Evolutionary conservation across 2,113 vertebrate genomes (phyloP), one percentile per base, ranked within the genome.

Genomic region (Pollimyrus isidori): DNA sequence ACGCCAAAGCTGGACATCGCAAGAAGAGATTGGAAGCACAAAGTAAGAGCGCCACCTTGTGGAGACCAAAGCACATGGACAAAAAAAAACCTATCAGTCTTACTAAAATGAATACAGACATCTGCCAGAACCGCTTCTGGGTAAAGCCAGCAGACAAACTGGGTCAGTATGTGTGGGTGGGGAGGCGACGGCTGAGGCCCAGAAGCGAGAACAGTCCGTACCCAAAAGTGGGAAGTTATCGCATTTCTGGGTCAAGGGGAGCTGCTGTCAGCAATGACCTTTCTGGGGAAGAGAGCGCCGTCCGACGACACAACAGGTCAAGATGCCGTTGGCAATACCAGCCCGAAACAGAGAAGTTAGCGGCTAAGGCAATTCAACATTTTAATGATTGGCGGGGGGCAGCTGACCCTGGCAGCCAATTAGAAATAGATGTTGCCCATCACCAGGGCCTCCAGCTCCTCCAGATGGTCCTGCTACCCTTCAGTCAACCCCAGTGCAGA

Each of bases 111-210:
- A 80, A 80, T 80, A 80, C 30, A 80, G 73, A 80, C 73, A 80
- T 80, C 73, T 80, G 73, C 73, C 73, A 39, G 5, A 80, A 80
- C 73, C 42, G 73, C 73, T 80, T 42, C 73, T 35, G 73, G 73
- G 35, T 80, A 80, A 80, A 80, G 73, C 35, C 73, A 80, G 73
- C 73, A 80, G 35, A 80, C 73, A 80, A 80, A 80, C 73, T 80
- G 73, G 73, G 73, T 80, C 73, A 80, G 73, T 80, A 7, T 80
- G 5, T 80, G 73, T 80, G 19, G 53, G 53, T 0, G 53, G 19
- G 53, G 53, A 2, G 53, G 5, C 1, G 35, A 2, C 6, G 73
- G 2, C 15, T 7, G 73, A 42, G 15, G 73, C 30, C 35, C 73
- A 80, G 73, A 42, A 80, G 73, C 6, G 35, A 42, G 30, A 80